Evolutionary conservation across 2,888 invertebrate species (phyloP), one percentile per base, ranked within the genome.

Genomic region (Stenurella melanura): DNA sequence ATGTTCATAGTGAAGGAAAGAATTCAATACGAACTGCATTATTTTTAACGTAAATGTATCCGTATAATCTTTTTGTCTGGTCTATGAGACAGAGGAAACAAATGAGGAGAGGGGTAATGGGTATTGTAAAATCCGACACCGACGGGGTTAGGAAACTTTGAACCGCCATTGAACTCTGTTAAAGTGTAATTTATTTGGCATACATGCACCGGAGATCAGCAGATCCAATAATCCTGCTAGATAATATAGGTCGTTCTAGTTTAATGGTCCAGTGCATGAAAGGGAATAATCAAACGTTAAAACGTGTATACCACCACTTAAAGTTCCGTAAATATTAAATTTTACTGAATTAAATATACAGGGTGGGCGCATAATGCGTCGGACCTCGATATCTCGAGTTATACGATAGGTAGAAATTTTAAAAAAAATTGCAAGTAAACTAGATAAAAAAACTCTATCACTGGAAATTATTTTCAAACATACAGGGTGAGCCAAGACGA

Each of bases 221-320:
- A 30, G 21, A 60, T 60, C 60, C 60, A 30, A 60, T 60, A 60
- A 60, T 26, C 26, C 60, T n/a, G n/a, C n/a, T 30, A 60, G 26
- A 26, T 60, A 60, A 60, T 15, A 15, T 30, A 21, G 60, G 0
- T 30, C 15, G 60, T 50, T 50, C n/a, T n/a, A n/a, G 5, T n/a
- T 50, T n/a, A 50, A 12, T 0, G 15, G 19, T 58, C 11, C 18
- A 21, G 21, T 58, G 21, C 17, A 18, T 3, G 17, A n/a, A 1
- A 7, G 3, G 58, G 11, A 15, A 21, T 60, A 60, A 26, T 42
- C 34, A 34, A 34, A 34, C 7, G 6, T 34, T 34, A 34, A 26
- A 34, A 9, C 1, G 15, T 57, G 30, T 34, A 34, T 7, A 34
- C 30, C 30, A 34, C 30, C 3, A 9, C 7, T 34, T 34, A 34